phyloP scores from a whole-genome alignment of 2,888 invertebrate genomes.

The Dorcus parallelipipedus region DNA sequence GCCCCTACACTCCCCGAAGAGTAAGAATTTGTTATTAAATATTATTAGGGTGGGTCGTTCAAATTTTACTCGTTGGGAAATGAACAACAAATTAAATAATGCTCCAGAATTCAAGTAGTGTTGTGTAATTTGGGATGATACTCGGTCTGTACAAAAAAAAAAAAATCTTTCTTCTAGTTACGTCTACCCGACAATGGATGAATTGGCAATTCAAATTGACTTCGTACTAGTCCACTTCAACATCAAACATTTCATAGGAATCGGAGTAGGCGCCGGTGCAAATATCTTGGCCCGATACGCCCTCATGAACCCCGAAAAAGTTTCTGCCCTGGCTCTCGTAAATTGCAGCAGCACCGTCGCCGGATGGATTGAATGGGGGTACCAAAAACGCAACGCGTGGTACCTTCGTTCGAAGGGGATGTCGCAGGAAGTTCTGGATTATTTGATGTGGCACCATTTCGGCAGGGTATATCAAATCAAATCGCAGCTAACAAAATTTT shows the following conservation, averaged over 20 bases:
- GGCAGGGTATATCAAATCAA: conserved; percentile 64
- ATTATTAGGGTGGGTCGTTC: too few relatives aligned
- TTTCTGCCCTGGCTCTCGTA: conserved; percentile 87
- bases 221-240: conserved; percentile 88
- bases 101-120: too few relatives aligned
- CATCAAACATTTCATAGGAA: conserved; percentile 86
- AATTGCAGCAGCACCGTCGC: conserved; percentile 90
- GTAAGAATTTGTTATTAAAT: conserved; percentile 57
- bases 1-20: conserved; percentile 89
- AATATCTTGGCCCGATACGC: conserved; percentile 93
- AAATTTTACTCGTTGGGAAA: too few relatives aligned
- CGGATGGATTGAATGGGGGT: conserved; percentile 99
- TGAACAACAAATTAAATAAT: too few relatives aligned
- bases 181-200: conserved; percentile 94
- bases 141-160: too few relatives aligned
- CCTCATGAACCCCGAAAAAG: conserved; percentile 78
- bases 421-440: conserved; percentile 89
- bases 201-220: conserved; percentile 85
- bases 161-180: conserved; percentile 63
- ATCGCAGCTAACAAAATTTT: neutral
- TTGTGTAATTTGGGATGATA: too few relatives aligned
- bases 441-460: conserved; percentile 99
- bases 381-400: conserved; percentile 91
- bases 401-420: conserved; percentile 82
- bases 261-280: conserved; percentile 96